Conservation (phyloP, 2,888 invertebrate genomes). For the Lepas anatifera region DNA sequence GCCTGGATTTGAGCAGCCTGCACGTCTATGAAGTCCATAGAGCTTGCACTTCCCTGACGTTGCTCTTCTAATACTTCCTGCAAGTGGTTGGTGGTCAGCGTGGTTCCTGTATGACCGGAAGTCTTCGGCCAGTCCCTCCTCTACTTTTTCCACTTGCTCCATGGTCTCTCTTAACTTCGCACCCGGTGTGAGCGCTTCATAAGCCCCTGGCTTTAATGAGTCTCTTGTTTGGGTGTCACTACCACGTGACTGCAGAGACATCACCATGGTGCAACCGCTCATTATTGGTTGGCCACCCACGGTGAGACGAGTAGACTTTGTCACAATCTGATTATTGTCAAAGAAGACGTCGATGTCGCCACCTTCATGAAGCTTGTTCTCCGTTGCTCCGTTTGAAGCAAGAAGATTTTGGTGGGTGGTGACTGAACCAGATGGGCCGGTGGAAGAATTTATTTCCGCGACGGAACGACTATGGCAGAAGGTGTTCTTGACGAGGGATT, state of each 20-base stretch:
- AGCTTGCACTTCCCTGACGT: not conserved
- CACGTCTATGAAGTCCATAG: not conserved
- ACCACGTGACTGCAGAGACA: not conserved
- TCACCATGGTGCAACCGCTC: not conserved
- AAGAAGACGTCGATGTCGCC: not conserved
- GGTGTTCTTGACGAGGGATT: not conserved
- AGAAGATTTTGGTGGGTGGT: not conserved
- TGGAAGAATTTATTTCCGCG: not conserved
- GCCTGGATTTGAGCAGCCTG: not conserved
- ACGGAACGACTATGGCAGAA: not conserved
- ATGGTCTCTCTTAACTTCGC: not conserved
- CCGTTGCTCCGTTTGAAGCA: not conserved
- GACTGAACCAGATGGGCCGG: not conserved
- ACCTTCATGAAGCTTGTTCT: not conserved
- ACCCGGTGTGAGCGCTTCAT: not conserved
- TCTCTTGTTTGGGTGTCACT: not conserved
- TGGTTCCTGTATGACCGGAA: too few species aligned
- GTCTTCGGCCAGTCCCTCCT: too few species aligned
- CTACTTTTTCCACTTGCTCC: not conserved
- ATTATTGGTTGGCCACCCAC: not conserved
- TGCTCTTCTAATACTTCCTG: not conserved
- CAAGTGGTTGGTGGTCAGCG: not conserved
- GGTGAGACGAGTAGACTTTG: not conserved
- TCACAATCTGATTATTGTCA: not conserved
- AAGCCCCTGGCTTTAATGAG: not conserved